Conservation (phyloP, 2,113 vertebrate species). For the Microtus oregoni region DNA sequence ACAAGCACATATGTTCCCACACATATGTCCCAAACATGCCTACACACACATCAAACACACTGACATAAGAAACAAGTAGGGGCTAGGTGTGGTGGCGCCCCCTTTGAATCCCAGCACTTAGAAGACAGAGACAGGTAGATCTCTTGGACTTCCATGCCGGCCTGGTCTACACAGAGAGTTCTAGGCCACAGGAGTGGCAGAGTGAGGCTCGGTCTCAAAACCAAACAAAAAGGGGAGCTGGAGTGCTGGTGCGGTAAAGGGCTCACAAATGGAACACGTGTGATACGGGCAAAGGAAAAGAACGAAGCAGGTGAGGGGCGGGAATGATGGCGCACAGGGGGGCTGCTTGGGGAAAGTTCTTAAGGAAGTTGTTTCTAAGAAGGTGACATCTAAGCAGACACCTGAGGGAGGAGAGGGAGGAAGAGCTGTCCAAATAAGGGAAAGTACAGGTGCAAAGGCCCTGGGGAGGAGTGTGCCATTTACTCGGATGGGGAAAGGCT, state of each 20-base stretch:
- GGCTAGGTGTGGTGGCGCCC: accelerated
- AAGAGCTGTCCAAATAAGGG: conserved; percentile 44
- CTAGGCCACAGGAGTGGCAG: not conserved
- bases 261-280: not conserved
- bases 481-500: conserved; percentile 59
- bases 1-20: not conserved
- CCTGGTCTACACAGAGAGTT: not conserved
- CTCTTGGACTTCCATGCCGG: not conserved
- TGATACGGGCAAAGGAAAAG: not conserved
- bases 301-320: not conserved
- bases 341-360: not conserved
- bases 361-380: conserved; percentile 36
- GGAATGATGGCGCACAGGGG: not conserved
- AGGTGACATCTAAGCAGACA: conserved; percentile 54
- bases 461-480: conserved; percentile 67
- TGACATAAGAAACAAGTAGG: not conserved
- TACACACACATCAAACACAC: no score
- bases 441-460: conserved; percentile 65
- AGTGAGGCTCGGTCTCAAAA: not conserved
- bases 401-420: conserved; percentile 43
- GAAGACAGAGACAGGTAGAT: not conserved
- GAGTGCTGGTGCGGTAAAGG: not conserved
- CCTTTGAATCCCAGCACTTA: not conserved
- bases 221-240: not conserved
- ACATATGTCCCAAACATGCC: no score